Conservation (phyloP, 1,140 invertebrate genomes). For the Diachasma alloeum region DNA sequence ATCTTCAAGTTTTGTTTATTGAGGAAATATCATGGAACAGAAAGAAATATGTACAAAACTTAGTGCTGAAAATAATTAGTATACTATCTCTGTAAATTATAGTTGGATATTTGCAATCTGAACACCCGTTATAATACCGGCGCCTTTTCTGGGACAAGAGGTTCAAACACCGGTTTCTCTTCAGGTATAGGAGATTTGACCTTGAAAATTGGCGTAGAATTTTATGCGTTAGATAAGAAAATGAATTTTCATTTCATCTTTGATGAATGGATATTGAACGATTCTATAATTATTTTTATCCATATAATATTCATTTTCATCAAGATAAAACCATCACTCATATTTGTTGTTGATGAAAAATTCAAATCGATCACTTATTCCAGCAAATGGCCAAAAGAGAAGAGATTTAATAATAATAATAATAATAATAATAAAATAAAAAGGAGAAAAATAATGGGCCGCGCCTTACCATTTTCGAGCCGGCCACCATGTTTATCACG, state of each 20-base stretch:
- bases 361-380: no score
- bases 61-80: neutral
- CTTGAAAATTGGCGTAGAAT: neutral
- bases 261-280: no score
- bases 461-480: slow-evolving; percentile 52
- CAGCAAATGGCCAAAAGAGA: no score
- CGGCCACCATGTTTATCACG: slow-evolving; percentile 47
- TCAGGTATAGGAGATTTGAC: neutral
- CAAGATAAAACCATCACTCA: no score
- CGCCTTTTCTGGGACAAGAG: neutral
- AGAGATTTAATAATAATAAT: neutral
- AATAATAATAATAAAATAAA: neutral
- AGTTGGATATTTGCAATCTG: neutral
- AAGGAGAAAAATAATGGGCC: neutral
- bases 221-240: neutral
- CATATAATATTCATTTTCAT: no score
- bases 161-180: slow-evolving; percentile 3
- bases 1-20: slow-evolving; percentile 69
- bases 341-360: no score
- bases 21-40: slow-evolving; percentile 29
- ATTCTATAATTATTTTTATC: no score
- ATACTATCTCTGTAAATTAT: neutral
- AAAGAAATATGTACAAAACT: slow-evolving; percentile 13
- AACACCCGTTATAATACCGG: slow-evolving; percentile 20
- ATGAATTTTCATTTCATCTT: no score